A percentile compares a stretch with the other conserved stretches of the same genome.
phyloP scores from a whole-genome alignment of 2,797 vertebrate genomes.

The Hypotaenidia philippensis region DNA sequence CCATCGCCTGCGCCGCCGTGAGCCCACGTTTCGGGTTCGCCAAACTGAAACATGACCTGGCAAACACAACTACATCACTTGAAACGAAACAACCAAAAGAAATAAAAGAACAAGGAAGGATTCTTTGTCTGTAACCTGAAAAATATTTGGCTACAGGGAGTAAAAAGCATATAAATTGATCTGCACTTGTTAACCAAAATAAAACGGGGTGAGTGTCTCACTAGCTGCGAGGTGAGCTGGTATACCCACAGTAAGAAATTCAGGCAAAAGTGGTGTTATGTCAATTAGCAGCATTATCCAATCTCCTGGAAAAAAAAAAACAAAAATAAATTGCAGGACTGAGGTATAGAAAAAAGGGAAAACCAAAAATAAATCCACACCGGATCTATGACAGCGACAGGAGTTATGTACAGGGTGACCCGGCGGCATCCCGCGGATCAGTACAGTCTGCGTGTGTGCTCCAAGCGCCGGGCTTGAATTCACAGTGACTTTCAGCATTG shows the following conservation, averaged over 20 bases:
- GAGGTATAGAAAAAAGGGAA: conserved; percentile 46
- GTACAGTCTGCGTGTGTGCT: not conserved
- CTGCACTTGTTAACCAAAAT: conserved; percentile 42
- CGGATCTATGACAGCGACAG: not conserved
- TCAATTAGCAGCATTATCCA: conserved; percentile 73
- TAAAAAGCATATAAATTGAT: conserved; percentile 41
- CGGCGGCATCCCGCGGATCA: not conserved
- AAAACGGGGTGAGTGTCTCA: not conserved
- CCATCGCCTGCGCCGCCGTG: not conserved
- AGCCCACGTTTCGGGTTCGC: not conserved
- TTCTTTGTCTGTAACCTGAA: conserved; percentile 28
- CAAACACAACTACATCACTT: conserved; percentile 28
- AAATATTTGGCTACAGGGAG: conserved; percentile 56
- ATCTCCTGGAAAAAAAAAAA: conserved; percentile 38
- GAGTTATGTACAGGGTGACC: not conserved
- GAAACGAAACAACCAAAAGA: not conserved
- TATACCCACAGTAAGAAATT: conserved; percentile 68
- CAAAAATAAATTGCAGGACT: not conserved
- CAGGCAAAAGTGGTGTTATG: conserved; percentile 74
- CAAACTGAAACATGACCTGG: conserved; percentile 40
- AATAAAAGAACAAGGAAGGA: not conserved
- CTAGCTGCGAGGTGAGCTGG: conserved; percentile 40
- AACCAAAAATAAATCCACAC: not conserved
- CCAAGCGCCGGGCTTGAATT: conserved; percentile 37
- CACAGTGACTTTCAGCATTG: conserved; percentile 60